Evolutionary conservation across 1,140 invertebrate species (phyloP).

Genomic region (Lanistes nyassanus): DNA sequence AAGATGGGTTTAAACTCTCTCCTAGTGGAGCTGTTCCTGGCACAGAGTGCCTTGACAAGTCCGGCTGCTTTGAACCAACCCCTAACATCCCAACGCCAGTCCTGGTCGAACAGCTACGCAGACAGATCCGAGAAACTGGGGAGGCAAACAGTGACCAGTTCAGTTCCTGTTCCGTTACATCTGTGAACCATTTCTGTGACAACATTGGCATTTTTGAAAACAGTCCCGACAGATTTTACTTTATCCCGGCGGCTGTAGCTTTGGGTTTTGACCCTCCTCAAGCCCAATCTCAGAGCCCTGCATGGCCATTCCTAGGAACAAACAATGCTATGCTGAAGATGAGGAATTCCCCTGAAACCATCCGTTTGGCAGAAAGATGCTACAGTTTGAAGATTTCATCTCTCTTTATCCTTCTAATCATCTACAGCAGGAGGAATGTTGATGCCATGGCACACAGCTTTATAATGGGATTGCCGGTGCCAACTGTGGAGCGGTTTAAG

Average conservation of each 20-base stretch:
- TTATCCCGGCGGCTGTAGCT: not conserved
- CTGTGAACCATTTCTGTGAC: not conserved
- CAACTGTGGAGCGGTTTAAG: conserved; percentile 32
- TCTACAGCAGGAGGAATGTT: conserved; percentile 44
- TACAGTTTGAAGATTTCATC: conserved; percentile 49
- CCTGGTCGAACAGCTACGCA: not conserved
- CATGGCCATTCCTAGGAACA: not conserved
- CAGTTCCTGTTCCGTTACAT: conserved; percentile 4
- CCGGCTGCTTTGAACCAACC: not conserved
- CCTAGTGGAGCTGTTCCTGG: not conserved
- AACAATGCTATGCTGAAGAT: conserved; percentile 1
- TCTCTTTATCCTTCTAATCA: conserved; percentile 42
- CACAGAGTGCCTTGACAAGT: not conserved
- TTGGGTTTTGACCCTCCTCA: not conserved
- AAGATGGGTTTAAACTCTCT: not conserved
- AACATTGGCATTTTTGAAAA: not conserved
- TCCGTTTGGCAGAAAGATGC: conserved; percentile 46
- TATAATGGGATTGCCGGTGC: conserved; percentile 32
- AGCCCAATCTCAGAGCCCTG: not conserved
- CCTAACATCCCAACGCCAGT: not conserved
- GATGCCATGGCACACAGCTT: conserved; percentile 43
- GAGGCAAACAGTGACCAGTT: conserved; percentile 5
- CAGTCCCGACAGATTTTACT: conserved; percentile 15
- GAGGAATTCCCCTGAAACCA: conserved; percentile 29
- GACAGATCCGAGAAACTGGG: not conserved